Base-by-base conservation (phyloP, 2,797 vertebrate species). In the Ctenochaetus hawaiiensis region DNA sequence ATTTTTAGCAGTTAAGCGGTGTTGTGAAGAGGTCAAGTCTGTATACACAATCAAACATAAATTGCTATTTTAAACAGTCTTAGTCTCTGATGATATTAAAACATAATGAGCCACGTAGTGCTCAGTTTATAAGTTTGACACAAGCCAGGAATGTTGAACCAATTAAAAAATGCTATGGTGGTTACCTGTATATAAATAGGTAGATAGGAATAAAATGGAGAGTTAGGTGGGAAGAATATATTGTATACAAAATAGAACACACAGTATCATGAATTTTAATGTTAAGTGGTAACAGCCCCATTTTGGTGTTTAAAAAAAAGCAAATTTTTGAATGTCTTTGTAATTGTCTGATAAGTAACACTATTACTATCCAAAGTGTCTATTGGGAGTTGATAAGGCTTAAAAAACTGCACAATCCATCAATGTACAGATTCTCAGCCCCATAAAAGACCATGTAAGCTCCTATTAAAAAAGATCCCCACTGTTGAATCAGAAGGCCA, bases 401-500 rank as follows among this genome's bases (percentile, higher is more conserved):
- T 66, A 20, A 45, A 53, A 53, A 54, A 34, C n/a, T 17, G 9
- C 8, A 20, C 45, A 48, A 34, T 51, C 26, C 22, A 30, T 59
- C 64, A 34, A 23, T 39, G 8, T 49, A 18, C 37, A 68, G 17
- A 18, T 30, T 37, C 30, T 45, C 4, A 26, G 12, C 16, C 16
- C 30, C 8, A 3, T 16, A 0, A 5, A 17, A 3, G 3, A n/a
- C 1, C 10, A 18, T 67, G 41, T 23, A 57, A 22, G 59, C 2
- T 56, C 23, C 13, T n/a, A 57, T 54, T 23, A 53, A 43, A 37
- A 8, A 12, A 7, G 1, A 20, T 9, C 22, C 0, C 14, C 43
- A 18, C 37, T 39, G 26, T 52, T 73, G 58, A 22, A 37, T 67
- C 53, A 39, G 18, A 62, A 62, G 65, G 62, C 47, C 54, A 59